Percentiles rank a stretch among this genome's conserved stretches.
Evolutionary conservation across 2,113 vertebrate species (phyloP).

Genomic region (Thinocorus orbignyianus): DNA sequence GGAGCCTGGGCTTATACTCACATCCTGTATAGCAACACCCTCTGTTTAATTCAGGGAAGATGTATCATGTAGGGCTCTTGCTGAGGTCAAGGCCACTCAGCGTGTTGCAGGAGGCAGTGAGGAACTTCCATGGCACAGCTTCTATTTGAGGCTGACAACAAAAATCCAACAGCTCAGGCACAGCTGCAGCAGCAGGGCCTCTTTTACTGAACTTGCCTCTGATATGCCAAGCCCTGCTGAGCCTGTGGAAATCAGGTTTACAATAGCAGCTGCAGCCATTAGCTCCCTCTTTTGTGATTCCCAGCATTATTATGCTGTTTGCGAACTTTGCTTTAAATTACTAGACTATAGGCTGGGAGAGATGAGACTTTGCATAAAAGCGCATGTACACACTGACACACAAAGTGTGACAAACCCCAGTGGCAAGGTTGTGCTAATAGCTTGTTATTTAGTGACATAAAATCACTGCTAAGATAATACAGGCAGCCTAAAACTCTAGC

Average conservation of each 20-base stretch:
- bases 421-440: constrained; percentile 35
- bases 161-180: neutral
- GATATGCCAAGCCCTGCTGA: constrained; percentile 62
- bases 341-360: constrained; percentile 3
- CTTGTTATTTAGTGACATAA: constrained; percentile 22
- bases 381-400: neutral
- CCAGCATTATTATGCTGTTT: constrained; percentile 67
- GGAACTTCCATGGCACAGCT: neutral
- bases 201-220: constrained; percentile 35
- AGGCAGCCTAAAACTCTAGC: neutral
- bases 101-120: accelerated
- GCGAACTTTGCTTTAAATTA: constrained; percentile 26
- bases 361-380: constrained; percentile 1
- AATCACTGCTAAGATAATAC: constrained; percentile 27
- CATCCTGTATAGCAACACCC: neutral
- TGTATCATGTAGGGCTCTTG: accelerated
- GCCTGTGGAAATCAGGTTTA: constrained; percentile 67
- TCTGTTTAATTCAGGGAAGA: neutral
- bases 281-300: constrained; percentile 68
- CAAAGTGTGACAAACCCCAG: constrained; percentile 11
- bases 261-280: constrained; percentile 65
- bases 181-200: constrained; percentile 48
- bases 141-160: neutral
- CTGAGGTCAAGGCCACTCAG: neutral
- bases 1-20: neutral